Evolutionary conservation across 2,113 vertebrate genomes (phyloP), one percentile per base, ranked within the genome.

Genomic region (Cranoglanis bouderius): DNA sequence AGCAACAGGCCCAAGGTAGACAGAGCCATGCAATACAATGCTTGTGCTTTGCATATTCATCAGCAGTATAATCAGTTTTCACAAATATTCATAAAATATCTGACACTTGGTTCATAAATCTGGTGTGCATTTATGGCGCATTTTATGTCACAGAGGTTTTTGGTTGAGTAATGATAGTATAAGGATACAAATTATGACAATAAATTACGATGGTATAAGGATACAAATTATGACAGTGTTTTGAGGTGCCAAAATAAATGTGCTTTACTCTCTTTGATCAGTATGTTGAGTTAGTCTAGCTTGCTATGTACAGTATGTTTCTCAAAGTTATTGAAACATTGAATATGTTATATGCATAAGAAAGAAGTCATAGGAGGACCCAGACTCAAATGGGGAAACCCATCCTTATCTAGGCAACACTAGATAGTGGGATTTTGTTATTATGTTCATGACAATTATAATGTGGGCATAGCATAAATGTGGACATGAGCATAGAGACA

Each of bases 1-100:
- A 88, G 89, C 87, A 91, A 90, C 84, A 51, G 57, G 85, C 32
- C 29, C 43, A 46, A n/a, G 81, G 88, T 92, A 51, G 55, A 80
- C 35, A 75, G 75, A 82, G 13, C 57, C 18, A 38, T 43, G 65
- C 40, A 81, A 57, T 86, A 51, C 65, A 38, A 49, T n/a, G 51
- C 32, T 61, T 83, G 35, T 40, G 81, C 18, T 43, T 61, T 83
- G 35, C 24, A 35, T 83, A 83, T 83, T 83, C 18, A 83, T 83
- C 8, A 26, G 19, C 2, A 85, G 51, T 49, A 83, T 13, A 53
- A 51, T 78, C 63, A 10, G 21, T 24, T 49, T 78, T 82, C 49
- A 21, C 12, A 51, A 78, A 78, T 49, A 49, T 49, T 49, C 9
- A 75, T 10, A 51, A 24, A 32, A 19, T 29, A 82, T 49, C 35